A percentile compares a stretch with the other conserved stretches of the same genome.
These are phyloP conservation scores for Periphyllus acericola DNA, from an alignment of 2,888 invertebrate species.

Conservation along the genomic window DNA sequence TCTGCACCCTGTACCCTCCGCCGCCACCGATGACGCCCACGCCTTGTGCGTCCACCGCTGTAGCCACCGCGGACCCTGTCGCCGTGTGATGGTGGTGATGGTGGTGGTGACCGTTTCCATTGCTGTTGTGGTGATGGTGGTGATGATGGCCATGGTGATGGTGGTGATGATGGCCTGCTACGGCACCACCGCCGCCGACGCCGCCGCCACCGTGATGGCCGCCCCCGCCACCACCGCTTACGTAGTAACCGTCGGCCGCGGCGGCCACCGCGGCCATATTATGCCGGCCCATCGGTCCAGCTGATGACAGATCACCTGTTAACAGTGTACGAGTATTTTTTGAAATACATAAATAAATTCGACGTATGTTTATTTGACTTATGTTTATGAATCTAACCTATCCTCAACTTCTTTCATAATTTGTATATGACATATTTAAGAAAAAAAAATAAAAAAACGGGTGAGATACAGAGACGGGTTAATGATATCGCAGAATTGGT, in stretches of 20 bases:
- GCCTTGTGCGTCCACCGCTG: slow-evolving; percentile 65
- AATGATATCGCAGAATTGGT: no score
- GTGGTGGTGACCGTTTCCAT: slow-evolving; percentile 21
- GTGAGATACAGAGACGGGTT: no score
- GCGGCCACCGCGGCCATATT: not conserved
- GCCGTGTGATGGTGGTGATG: slow-evolving; percentile 4
- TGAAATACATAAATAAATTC: not conserved
- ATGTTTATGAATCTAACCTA: no score
- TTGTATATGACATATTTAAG: no score
- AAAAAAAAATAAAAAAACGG: no score
- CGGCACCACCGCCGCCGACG: not conserved
- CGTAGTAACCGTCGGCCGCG: slow-evolving; percentile 32
- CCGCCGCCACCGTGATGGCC: not conserved
- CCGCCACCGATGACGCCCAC: slow-evolving; percentile 64
- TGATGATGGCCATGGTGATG: slow-evolving; percentile 31
- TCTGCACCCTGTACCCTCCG: slow-evolving; percentile 80
- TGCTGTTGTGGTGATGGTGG: slow-evolving; percentile 24
- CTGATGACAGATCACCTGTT: slow-evolving; percentile 27
- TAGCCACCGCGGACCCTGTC: slow-evolving; percentile 63
- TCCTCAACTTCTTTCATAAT: no score
- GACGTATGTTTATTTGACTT: no score
- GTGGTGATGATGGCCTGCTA: not conserved
- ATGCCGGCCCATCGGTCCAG: slow-evolving; percentile 25
- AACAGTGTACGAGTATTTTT: not conserved
- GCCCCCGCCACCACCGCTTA: not conserved